Conservation (phyloP, 2,888 invertebrate genomes). For the Dexiosoma caninum region DNA sequence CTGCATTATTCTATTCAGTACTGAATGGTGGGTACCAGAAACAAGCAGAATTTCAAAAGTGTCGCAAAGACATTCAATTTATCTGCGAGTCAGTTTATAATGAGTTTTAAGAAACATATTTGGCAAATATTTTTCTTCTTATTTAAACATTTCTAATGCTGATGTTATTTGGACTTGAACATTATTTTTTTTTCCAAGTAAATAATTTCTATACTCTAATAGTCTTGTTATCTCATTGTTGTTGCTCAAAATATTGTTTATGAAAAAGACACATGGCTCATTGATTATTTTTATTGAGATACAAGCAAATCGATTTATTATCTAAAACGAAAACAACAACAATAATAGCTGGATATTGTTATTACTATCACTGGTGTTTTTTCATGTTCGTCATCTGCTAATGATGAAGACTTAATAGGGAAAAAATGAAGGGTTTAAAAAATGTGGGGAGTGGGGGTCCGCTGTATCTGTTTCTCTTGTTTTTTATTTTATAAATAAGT, state of each 20-base stretch:
- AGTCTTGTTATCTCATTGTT: not conserved
- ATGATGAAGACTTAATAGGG: slow-evolving; percentile 36
- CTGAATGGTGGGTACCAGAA: too few species aligned
- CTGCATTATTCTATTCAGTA: too few species aligned
- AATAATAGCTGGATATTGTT: slow-evolving; percentile 3
- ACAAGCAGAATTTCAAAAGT: too few species aligned
- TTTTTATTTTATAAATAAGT: slow-evolving; percentile 5
- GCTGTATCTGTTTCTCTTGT: not conserved
- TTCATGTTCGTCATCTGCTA: slow-evolving; percentile 8
- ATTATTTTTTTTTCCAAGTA: too few species aligned
- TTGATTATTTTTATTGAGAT: slow-evolving; percentile 26
- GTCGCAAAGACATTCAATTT: too few species aligned
- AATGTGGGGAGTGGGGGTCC: not conserved
- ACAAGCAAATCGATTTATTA: slow-evolving; percentile 51
- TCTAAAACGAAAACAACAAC: not conserved
- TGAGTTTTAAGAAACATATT: not conserved
- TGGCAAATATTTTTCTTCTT: too few species aligned
- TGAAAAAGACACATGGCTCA: slow-evolving; percentile 58
- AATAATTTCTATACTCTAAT: slow-evolving; percentile 7
- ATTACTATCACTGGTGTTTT: slow-evolving; percentile 27
- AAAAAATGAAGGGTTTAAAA: slow-evolving; percentile 40
- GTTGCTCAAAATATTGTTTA: slow-evolving; percentile 10
- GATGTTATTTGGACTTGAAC: too few species aligned
- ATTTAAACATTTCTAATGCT: too few species aligned
- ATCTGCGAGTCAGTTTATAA: not conserved